Base-by-base conservation (phyloP, 2,797 vertebrate genomes). In the Lithobates pipiens region DNA sequence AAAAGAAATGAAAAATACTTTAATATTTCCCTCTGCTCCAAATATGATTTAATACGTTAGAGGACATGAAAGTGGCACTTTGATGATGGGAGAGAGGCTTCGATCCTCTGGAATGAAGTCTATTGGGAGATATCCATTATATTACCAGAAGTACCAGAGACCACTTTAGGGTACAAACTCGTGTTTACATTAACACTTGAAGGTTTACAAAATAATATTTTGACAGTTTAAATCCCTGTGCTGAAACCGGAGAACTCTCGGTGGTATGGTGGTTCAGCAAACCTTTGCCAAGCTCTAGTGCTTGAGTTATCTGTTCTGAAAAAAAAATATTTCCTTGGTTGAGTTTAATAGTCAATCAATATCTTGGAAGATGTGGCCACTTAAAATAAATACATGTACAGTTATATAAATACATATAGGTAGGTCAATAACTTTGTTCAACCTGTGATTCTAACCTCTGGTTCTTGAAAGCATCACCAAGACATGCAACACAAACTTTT, bases 171-270 rank as follows among this genome's bases (percentile, higher is more conserved):
- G 81, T 76, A 57, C 70, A 79, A 73, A 80, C n/a, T 83, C 74
- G 25, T 79, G 44, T 86, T 83, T 83, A 74, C 44, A 34, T 54
- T 76, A 83, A 69, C 80, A 83, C 80, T 78, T 83, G 36, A 83
- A 63, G 70, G 61, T 70, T 76, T 76, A 84, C 44, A 76, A 87
- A 75, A 87, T 74, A 87, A 83, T 87, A 87, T 87, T 79, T 84
- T 87, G 76, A 80, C 71, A 83, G 11, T 75, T 80, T 50, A 87
- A 87, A 68, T 87, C 85, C 85, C 85, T 63, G 63, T 46, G 61
- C 81, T 87, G 39, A 84, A 83, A 79, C 63, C 16, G 25, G 57
- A n/a, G 25, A 57, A 68, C 15, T 57, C 81, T 80, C 61, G 6
- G 15, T 39, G 68, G 72, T 27, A 77, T 29, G 18, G 34, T 13